phyloP scores from a whole-genome alignment of 2,797 vertebrate genomes.

The Onychomys arenicola region DNA sequence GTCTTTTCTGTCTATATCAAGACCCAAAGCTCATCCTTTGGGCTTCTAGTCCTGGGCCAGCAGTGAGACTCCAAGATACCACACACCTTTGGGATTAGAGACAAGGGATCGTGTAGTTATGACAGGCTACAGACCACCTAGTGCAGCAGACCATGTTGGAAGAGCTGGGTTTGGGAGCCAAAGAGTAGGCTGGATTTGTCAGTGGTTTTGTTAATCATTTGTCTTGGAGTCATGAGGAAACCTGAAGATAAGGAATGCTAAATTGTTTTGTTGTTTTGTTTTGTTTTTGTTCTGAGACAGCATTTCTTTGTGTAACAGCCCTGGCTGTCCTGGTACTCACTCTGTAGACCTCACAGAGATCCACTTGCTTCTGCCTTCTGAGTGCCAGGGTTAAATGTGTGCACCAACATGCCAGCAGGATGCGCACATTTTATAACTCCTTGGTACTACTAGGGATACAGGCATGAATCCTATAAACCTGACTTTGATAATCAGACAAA shows the following conservation, averaged over 20 bases:
- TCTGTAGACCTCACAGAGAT: neutral
- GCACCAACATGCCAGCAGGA: neutral
- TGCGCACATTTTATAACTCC: neutral
- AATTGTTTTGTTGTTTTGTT: neutral
- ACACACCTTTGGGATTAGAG: fast-evolving
- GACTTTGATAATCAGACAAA: neutral
- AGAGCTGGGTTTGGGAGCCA: neutral
- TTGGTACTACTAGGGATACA: neutral
- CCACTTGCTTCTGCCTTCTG: neutral
- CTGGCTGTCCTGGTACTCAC: neutral
- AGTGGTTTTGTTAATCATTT: neutral
- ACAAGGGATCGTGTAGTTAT: neutral
- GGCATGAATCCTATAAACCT: neutral
- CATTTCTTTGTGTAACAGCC: neutral
- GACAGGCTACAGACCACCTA: neutral
- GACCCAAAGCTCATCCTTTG: neutral
- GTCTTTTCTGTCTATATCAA: neutral
- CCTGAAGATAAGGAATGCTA: neutral
- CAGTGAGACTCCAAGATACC: neutral
- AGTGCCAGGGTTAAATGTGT: neutral
- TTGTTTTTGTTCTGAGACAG: no score
- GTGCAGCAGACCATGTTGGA: neutral
- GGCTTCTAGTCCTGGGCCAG: neutral
- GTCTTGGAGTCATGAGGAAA: neutral
- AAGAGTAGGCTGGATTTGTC: neutral